Base-by-base conservation (phyloP, 2,888 invertebrate species). In the Scaptomyza polygonia region DNA sequence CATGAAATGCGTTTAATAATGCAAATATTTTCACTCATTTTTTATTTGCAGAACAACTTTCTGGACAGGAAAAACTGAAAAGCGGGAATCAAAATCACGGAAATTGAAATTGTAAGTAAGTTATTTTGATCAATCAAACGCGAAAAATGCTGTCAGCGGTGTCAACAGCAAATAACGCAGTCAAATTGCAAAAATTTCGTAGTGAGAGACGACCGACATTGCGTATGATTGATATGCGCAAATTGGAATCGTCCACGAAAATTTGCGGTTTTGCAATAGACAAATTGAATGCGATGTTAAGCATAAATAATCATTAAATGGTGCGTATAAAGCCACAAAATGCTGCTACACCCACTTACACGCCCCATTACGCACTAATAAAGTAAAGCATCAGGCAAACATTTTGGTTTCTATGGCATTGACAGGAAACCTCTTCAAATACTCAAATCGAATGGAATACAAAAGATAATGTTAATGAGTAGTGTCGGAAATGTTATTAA, bases 171-270 rank as follows among this genome's bases (percentile, higher is more conserved):
- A 40, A 14, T 42, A 56, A 40, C 57, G 32, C 5, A 25, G 8
- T 59, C 54, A 34, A 36, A 62, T 45, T 54, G 56, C n/a, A n/a
- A 2, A 1, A 34, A 34, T 7, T n/a, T 2, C 14, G 2, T 70
- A 76, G 34, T 53, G 55, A 39, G 18, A 62, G 62, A 55, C 57
- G 63, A 64, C 36, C 63, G 77, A 77, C 79, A 56, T 59, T 61
- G 79, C 81, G 85, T 79, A 79, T 82, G 85, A 84, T 84, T 84
- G 79, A 84, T 82, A 70, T 71, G 62, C 57, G 40, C 34, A 0
- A 39, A 62, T n/a, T 55, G 18, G 30, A 56, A 56, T 58, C 47
- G 39, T 36, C 32, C 40, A 3, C 8, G 7, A 21, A 29, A 47
- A 43, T 29, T 43, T 62, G 54, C 48, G 62, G 55, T 25, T 49